phyloP scores from a whole-genome alignment of 2,113 vertebrate species.

The Canis aureus region DNA sequence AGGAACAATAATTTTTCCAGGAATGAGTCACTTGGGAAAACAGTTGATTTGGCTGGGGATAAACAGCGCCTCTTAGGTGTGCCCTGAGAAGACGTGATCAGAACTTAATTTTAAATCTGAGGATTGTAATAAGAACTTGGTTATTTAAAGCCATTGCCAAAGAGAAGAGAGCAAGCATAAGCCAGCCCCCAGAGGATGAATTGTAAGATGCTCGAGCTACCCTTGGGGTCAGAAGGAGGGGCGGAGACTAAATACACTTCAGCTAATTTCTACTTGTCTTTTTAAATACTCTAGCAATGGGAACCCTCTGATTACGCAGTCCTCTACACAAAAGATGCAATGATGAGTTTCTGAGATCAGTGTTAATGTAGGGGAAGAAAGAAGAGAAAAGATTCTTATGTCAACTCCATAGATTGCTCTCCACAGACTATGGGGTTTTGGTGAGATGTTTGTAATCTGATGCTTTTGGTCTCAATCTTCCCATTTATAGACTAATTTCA shows the following conservation, averaged over 20 bases:
- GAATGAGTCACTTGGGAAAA: conserved; percentile 62
- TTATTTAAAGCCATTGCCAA: conserved; percentile 73
- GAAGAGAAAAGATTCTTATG: neutral
- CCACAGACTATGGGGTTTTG: neutral
- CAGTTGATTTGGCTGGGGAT: conserved; percentile 65
- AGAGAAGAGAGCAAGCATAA: conserved; percentile 52
- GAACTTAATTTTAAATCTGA: conserved; percentile 69
- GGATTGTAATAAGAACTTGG: conserved; percentile 39
- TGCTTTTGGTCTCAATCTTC: neutral
- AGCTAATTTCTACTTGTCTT: conserved; percentile 58
- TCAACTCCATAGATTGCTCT: neutral
- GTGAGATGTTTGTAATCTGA: neutral
- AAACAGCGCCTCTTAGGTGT: conserved; percentile 56
- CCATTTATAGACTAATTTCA: conserved; percentile 19
- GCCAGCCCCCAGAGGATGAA: neutral
- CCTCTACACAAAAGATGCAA: neutral
- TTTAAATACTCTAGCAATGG: conserved; percentile 4
- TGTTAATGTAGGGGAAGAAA: neutral
- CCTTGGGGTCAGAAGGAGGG: neutral
- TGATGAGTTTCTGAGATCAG: neutral
- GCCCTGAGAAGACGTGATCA: conserved; percentile 63
- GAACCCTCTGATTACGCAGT: neutral
- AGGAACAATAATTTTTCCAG: conserved; percentile 60
- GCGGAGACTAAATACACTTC: neutral
- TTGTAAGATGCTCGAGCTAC: neutral